Evolutionary conservation across 2,888 invertebrate genomes (phyloP).

Genomic region (Protonemura montana): DNA sequence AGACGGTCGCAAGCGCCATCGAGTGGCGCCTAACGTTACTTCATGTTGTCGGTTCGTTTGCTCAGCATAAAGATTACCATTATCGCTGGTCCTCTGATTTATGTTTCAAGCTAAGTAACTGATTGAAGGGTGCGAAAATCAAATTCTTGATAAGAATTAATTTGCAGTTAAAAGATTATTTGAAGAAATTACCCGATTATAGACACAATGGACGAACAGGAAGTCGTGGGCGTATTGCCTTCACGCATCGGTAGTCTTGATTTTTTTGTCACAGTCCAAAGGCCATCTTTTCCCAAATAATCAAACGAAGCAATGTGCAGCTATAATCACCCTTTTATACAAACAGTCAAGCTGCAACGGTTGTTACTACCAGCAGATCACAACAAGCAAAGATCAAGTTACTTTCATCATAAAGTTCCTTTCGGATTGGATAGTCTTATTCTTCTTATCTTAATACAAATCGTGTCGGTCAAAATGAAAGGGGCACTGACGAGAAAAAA

Average conservation of each 20-base stretch:
- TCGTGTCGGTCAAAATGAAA: not conserved
- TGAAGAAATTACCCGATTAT: not conserved
- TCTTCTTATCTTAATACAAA: slow-evolving; percentile 2
- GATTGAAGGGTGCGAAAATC: not conserved
- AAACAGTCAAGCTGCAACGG: not conserved
- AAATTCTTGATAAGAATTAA: not conserved
- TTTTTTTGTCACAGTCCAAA: not conserved
- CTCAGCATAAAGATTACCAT: too few relatives aligned
- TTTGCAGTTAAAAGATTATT: not conserved
- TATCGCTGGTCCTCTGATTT: too few relatives aligned
- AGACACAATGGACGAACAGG: not conserved
- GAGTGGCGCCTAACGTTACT: too few relatives aligned
- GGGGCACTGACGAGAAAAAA: not conserved
- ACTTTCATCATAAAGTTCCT: not conserved
- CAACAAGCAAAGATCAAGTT: not conserved
- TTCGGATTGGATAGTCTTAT: not conserved
- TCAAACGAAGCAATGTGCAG: not conserved
- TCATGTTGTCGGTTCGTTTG: too few relatives aligned
- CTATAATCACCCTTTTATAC: not conserved
- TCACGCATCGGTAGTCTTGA: not conserved
- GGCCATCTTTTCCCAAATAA: not conserved
- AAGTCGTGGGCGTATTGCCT: not conserved
- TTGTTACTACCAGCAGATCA: not conserved
- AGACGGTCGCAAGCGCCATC: too few relatives aligned
- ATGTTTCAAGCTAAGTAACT: not conserved